A percentile compares a stretch with the other conserved stretches of the same genome.
phyloP scores from a whole-genome alignment of 2,797 vertebrate genomes.

The Glossophaga mutica region DNA sequence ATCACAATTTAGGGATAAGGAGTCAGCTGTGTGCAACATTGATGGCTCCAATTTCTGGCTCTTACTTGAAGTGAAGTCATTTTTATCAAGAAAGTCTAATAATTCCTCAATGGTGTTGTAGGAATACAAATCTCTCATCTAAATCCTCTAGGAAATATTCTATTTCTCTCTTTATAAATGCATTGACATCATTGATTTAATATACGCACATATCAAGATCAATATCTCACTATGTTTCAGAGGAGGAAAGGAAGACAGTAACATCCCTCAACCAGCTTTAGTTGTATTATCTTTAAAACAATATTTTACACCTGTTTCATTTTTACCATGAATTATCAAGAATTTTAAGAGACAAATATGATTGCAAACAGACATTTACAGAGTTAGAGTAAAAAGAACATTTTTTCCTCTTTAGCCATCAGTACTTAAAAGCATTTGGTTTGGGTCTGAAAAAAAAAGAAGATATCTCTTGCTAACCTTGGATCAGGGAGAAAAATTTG shows the following conservation, averaged over 20 bases:
- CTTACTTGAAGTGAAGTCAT: background rate
- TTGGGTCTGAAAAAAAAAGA: background rate
- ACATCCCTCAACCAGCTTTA: background rate
- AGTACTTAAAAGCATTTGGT: background rate
- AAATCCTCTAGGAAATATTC: background rate
- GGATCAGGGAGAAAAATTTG: background rate
- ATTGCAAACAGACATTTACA: slow-evolving; percentile 13
- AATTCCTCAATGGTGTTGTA: background rate
- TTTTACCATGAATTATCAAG: background rate
- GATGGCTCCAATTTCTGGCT: background rate
- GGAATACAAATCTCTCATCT: background rate
- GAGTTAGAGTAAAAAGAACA: background rate
- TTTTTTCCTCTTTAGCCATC: background rate
- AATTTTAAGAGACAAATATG: slow-evolving; percentile 19
- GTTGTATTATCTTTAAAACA: background rate
- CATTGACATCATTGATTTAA: background rate
- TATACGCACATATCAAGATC: background rate
- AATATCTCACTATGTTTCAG: background rate
- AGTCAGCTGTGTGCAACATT: background rate
- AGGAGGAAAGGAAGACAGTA: background rate
- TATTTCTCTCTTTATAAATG: background rate
- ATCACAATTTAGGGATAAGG: background rate
- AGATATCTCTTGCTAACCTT: background rate
- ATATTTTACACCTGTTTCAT: background rate
- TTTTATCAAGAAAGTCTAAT: background rate